Evolutionary conservation across 1,140 invertebrate genomes (phyloP), one percentile per base, ranked within the genome.

Genomic region (Uloborus diversus): DNA sequence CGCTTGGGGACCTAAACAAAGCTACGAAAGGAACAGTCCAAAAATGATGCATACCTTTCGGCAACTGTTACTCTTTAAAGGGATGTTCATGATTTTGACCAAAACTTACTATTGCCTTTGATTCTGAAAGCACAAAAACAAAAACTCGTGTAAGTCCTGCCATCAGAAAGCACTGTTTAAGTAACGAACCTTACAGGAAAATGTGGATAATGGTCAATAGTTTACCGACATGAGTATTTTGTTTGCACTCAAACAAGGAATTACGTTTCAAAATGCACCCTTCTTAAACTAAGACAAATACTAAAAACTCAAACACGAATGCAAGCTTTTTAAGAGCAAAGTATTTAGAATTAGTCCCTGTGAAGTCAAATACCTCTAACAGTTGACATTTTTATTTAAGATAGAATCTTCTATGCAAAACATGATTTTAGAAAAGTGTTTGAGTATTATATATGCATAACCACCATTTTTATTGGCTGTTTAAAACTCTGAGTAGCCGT

Each of bases 81-180:
- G 57, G 61, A 30, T 27, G 62, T 42, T 78, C 73, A 78, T 56
- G 73, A 78, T 78, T 78, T 78, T 78, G 73, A 78, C 73, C 73
- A 78, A 78, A 78, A 78, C 49, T 78, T 78, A 78, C 73, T 78
- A 78, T 62, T 78, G 27, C 73, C 49, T 65, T 78, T 78, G 47
- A 56, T 78, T 78, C 73, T 78, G 73, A 78, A 78, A 78, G 37
- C 61, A 65, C 49, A 75, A 62, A 76, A 76, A 66, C 23, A 78
- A 27, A 25, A 78, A 27, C 37, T 78, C n/a, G n/a, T n/a, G n/a
- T 27, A 51, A 78, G 33, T 62, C n/a, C 17, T n/a, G 23, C 4
- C 11, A 20, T 35, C 25, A 30, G 3, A 59, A 28, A 13, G 1
- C 14, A 59, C 14, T 30, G 17, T 5, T 1, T 42, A 9, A 42